Evolutionary conservation across 2,888 invertebrate species (phyloP), one percentile per base, ranked within the genome.

Genomic region (Coecobrya sp.): DNA sequence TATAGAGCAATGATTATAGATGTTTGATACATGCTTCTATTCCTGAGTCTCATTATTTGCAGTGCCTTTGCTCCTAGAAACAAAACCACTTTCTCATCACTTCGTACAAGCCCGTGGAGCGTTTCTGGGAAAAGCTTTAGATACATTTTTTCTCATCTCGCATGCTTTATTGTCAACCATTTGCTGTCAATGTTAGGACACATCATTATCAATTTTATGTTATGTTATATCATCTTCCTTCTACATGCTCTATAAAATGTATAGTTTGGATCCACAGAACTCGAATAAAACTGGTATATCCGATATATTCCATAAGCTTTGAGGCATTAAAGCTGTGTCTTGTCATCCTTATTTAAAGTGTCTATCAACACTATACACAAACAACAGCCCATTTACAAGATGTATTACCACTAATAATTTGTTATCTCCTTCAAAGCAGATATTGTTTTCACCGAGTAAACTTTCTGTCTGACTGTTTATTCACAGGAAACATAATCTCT

Each of bases 401-500:
- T 27, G 65, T 68, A 11, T 68, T 30, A 27, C 7, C 65, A 30
- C 30, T 27, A 11, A 68, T 30, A 68, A 3, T 27, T 11, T 27
- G 27, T 81, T 81, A 62, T 84, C 42, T 27, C 45, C 45, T 84
- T 22, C 52, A n/a, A 73, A 73, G 13, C 65, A 68, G 55, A 45
- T 76, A 42, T 73, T 73, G 42, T 85, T 45, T 85, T 68, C 30
- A 68, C 8, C 19, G 52, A 27, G 16, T 49, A 55, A 70, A 52
- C 45, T n/a, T 30, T 70, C 36, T 84, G 62, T 42, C 1, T 30
- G 19, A 4, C 49, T 65, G 25, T 36, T 25, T 89, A 16, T 81
- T 89, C 84, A 59, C 87, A 94, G 94, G 94, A 27, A 93, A 93
- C 76, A 94, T 95, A 87, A 94, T 95, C 85, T 94, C 94, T 42